A percentile compares a stretch with the other conserved stretches of the same genome.
Evolutionary conservation across 2,888 invertebrate genomes (phyloP).

Genomic region (Lasioglossum malachurum): DNA sequence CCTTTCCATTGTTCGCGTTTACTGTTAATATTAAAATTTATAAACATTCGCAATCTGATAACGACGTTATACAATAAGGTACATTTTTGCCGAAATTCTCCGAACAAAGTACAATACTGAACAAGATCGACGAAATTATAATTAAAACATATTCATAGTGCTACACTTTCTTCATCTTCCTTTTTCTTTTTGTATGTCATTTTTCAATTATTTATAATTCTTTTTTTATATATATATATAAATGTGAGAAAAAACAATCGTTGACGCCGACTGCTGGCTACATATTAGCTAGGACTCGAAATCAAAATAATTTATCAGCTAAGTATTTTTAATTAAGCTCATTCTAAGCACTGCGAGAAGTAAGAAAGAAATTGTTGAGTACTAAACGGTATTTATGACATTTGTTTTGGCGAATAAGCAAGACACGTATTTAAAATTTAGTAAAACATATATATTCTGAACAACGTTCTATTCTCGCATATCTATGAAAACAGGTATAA

Average conservation of each 20-base stretch:
- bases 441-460: background rate
- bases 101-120: background rate
- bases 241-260: conserved; percentile 53
- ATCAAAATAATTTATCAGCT: conserved; percentile 71
- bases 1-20: background rate
- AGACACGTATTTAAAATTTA: conserved; percentile 40
- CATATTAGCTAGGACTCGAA: conserved; percentile 67
- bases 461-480: conserved; percentile 15
- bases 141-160: background rate
- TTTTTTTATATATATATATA: conserved; percentile 31
- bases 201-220: conserved; percentile 16
- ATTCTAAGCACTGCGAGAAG: conserved; percentile 43
- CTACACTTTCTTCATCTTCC: background rate
- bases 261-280: conserved; percentile 72
- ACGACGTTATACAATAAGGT: background rate
- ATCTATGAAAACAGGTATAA: conserved; percentile 39
- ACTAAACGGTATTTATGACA: conserved; percentile 52
- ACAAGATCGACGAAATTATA: background rate
- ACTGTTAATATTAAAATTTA: background rate
- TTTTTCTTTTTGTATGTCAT: background rate
- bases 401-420: conserved; percentile 31
- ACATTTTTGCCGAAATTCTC: conserved; percentile 14
- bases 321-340: conserved; percentile 72
- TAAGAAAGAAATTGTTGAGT: conserved; percentile 43
- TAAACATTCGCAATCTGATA: background rate